These are phyloP conservation scores for Gymnopithys bicolor DNA, from an alignment of 2,797 vertebrate species.

Conservation along the genomic window DNA sequence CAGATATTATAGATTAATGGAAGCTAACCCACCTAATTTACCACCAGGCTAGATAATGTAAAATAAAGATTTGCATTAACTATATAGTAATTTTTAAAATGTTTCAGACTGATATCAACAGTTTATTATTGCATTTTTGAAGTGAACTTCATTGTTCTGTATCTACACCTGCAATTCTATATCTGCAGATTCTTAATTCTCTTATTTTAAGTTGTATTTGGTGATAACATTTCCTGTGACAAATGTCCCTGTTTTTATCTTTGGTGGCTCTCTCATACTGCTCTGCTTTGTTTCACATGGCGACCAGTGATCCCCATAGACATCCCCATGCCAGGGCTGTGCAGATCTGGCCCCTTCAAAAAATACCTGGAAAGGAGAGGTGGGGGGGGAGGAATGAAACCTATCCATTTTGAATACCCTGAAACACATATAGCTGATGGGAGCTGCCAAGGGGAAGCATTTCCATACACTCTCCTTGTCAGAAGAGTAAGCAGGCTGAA, in stretches of 20 bases:
- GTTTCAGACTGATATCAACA: background rate
- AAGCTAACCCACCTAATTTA: background rate
- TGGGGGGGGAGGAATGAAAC: background rate
- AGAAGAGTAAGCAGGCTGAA: slow-evolving; percentile 55
- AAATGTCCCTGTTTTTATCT: background rate
- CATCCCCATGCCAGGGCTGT: rapidly evolving
- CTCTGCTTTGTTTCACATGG: background rate
- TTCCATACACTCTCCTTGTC: slow-evolving; percentile 33
- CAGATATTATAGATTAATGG: background rate
- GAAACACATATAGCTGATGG: background rate
- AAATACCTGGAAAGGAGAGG: background rate
- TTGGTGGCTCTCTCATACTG: background rate
- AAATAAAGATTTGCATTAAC: background rate
- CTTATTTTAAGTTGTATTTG: background rate
- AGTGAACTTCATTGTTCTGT: background rate
- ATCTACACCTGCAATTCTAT: too few relatives aligned
- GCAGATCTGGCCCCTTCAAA: background rate
- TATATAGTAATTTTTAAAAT: background rate
- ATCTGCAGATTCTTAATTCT: background rate
- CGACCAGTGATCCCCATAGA: rapidly evolving
- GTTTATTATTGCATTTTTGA: background rate
- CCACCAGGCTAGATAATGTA: background rate
- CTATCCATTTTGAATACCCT: background rate
- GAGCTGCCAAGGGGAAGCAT: slow-evolving; percentile 7
- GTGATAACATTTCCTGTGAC: background rate